Conservation (phyloP, 2,113 vertebrate species). For the Phaetusa simplex region DNA sequence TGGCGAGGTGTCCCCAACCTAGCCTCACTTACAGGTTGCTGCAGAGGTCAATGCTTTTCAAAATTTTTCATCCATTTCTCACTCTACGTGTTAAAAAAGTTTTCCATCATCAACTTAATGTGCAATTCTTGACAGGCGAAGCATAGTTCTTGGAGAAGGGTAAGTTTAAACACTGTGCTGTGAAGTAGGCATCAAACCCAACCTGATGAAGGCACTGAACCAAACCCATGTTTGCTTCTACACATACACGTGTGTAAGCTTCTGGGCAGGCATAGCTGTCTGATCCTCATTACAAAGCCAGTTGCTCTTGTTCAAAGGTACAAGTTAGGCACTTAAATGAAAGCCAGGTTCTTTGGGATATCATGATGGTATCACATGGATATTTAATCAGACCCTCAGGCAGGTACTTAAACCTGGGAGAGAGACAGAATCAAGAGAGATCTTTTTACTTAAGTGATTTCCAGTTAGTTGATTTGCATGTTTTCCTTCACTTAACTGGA, state of each 20-base stretch:
- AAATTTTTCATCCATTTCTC: background rate
- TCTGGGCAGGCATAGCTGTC: background rate
- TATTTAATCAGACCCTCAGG: background rate
- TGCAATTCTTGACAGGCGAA: background rate
- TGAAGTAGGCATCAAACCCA: background rate
- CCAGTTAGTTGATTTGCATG: background rate
- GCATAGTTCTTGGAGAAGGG: background rate
- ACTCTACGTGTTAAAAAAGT: background rate
- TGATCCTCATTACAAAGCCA: background rate
- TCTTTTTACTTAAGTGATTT: background rate
- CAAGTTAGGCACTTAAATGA: background rate
- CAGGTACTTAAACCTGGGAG: background rate
- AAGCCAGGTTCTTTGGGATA: background rate
- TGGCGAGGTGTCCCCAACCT: background rate
- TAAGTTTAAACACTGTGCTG: background rate
- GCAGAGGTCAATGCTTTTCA: background rate
- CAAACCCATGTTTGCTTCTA: background rate
- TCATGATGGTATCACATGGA: background rate
- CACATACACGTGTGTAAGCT: background rate
- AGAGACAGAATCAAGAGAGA: background rate
- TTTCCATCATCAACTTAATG: background rate
- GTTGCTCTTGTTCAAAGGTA: background rate
- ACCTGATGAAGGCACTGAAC: background rate
- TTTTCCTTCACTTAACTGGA: background rate
- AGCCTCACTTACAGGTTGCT: fast-evolving